phyloP scores from a whole-genome alignment of 2,113 vertebrate genomes.

The Archilochus colubris region DNA sequence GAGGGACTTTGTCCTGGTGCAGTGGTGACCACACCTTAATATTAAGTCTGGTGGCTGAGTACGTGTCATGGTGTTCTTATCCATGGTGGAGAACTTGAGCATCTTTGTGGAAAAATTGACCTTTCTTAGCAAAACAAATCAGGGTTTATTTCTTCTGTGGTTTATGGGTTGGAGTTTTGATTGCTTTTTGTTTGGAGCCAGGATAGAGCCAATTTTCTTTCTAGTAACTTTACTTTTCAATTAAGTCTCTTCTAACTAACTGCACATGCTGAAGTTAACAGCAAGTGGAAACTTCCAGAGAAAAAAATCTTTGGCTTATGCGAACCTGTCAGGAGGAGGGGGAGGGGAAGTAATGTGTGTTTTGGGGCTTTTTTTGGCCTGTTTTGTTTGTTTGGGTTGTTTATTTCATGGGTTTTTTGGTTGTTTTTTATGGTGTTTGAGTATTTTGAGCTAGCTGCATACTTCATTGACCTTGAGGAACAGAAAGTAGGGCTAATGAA shows the following conservation, averaged over 20 bases:
- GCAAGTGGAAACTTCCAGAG: neutral
- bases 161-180: neutral
- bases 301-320: neutral
- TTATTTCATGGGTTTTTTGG: no score
- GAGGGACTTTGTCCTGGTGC: neutral
- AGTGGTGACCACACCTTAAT: neutral
- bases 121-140: neutral
- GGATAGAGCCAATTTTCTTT: no score
- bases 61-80: neutral
- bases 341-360: neutral
- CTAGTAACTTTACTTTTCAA: no score
- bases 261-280: neutral
- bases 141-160: neutral
- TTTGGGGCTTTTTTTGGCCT: neutral
- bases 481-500: neutral
- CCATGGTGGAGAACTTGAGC: neutral
- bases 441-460: neutral
- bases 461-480: neutral
- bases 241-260: no score
- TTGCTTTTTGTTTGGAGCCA: neutral
- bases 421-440: neutral
- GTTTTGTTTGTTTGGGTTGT: neutral
- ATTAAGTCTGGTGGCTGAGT: neutral
- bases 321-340: neutral
- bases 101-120: neutral